phyloP scores from a whole-genome alignment of 2,113 vertebrate genomes.

The Trematomus loennbergii region DNA sequence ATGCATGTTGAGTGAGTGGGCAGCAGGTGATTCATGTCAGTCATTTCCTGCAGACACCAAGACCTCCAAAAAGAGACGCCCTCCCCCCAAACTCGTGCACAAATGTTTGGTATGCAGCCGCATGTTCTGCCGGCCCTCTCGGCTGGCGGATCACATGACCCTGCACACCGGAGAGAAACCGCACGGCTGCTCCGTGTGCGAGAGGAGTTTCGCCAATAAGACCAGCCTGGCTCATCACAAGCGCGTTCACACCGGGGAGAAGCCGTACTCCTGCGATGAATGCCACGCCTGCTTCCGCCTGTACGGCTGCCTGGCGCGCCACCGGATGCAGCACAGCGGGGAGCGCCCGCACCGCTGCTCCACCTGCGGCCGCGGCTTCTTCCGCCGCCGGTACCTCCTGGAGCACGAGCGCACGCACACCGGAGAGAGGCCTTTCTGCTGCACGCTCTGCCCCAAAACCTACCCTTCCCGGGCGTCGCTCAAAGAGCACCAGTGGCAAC shows the following conservation, averaged over 20 bases:
- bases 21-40: not conserved
- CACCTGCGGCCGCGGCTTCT: constrained; percentile 57
- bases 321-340: constrained; percentile 46
- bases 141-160: constrained; percentile 59
- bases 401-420: constrained; percentile 69
- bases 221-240: constrained; percentile 55
- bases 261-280: constrained; percentile 64
- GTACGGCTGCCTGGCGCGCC: constrained; percentile 62
- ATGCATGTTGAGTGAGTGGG: no score
- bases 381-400: constrained; percentile 52
- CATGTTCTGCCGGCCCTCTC: constrained; percentile 54
- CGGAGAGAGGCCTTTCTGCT: constrained; percentile 64
- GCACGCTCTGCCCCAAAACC: constrained; percentile 64
- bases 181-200: constrained; percentile 60
- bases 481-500: constrained; percentile 46
- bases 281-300: constrained; percentile 64
- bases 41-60: constrained; percentile 13
- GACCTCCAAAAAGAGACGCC: fast-evolving
- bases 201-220: constrained; percentile 67
- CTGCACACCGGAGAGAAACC: constrained; percentile 56
- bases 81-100: constrained; percentile 21
- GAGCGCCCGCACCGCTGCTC: constrained; percentile 57
- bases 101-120: constrained; percentile 41
- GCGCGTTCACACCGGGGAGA: constrained; percentile 69
- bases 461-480: constrained; percentile 63